A percentile compares a stretch with the other conserved stretches of the same genome.
Conservation (phyloP, 1,140 invertebrate species). For the Dinothrombium tinctorium region DNA sequence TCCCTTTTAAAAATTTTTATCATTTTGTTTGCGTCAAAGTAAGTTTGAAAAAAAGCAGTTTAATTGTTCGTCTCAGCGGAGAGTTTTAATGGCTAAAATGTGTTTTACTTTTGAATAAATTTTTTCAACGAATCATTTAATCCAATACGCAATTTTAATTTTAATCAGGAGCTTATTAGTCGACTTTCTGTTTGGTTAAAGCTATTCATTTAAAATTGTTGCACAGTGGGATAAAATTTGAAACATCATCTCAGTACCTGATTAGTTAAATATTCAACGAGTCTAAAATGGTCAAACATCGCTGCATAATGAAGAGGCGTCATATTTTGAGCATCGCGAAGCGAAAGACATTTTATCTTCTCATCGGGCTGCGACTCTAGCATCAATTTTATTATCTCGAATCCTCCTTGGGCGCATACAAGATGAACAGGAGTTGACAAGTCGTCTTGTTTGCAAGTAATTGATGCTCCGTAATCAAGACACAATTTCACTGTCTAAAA, state of each 20-base stretch:
- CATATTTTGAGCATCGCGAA: conserved; percentile 56
- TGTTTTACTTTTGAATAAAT: not conserved
- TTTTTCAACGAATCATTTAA: not conserved
- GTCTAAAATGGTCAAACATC: conserved; percentile 61
- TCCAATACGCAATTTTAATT: no score
- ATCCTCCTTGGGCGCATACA: conserved; percentile 55
- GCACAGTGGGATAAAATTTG: not conserved
- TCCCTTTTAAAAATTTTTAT: conserved; percentile 30
- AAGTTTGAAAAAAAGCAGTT: not conserved
- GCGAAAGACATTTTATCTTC: conserved; percentile 30
- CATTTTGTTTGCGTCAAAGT: no score
- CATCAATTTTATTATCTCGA: conserved; percentile 64
- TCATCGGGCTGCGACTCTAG: conserved; percentile 28
- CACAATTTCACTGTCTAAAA: conserved; percentile 63
- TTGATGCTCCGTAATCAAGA: conserved; percentile 53
- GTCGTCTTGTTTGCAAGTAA: conserved; percentile 63
- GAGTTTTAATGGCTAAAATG: no score
- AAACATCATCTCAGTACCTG: conserved; percentile 25
- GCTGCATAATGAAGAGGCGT: conserved; percentile 66
- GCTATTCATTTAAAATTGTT: no score
- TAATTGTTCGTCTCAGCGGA: no score
- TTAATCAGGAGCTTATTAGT: no score
- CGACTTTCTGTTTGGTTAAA: no score
- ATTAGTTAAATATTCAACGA: conserved; percentile 47
- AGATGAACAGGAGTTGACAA: conserved; percentile 64